A percentile compares a stretch with the other conserved stretches of the same genome.
Evolutionary conservation across 2,113 vertebrate genomes (phyloP).

Genomic region (Paramisgurnus dabryanus): DNA sequence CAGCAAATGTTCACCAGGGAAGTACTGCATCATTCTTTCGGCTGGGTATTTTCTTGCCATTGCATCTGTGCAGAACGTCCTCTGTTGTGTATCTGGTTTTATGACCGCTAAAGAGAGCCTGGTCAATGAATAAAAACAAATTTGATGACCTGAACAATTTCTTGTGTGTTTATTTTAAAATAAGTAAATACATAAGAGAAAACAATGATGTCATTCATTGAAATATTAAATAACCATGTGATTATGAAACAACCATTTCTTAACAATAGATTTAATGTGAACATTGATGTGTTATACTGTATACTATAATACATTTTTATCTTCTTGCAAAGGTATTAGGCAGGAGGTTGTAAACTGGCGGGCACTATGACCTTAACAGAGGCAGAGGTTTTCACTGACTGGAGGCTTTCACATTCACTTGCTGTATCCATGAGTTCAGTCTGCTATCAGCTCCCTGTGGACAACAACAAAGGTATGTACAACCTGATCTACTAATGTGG

Average conservation of each 20-base stretch:
- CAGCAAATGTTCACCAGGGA: not conserved
- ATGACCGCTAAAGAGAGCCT: conserved; percentile 48
- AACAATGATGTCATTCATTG: not conserved
- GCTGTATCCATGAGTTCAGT: not conserved
- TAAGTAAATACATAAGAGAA: not conserved
- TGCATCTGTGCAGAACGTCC: conserved; percentile 26
- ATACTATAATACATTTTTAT: not conserved
- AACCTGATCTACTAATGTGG: not conserved
- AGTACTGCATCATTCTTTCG: no score
- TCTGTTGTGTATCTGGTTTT: conserved; percentile 33
- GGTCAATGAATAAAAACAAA: conserved; percentile 58
- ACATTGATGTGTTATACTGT: no score
- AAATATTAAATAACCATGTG: no score
- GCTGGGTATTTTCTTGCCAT: not conserved
- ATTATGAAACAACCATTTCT: no score
- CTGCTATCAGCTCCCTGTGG: not conserved
- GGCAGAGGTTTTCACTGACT: conserved; percentile 2
- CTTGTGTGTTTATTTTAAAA: conserved; percentile 2
- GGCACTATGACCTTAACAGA: conserved; percentile 49
- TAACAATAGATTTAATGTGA: no score
- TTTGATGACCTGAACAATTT: conserved; percentile 52
- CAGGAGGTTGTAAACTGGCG: not conserved
- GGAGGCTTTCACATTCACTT: conserved; percentile 36
- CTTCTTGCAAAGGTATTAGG: not conserved
- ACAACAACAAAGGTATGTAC: conserved; percentile 18